Conservation (phyloP, 2,888 invertebrate genomes). For the Hirtodrosophila alboralis region DNA sequence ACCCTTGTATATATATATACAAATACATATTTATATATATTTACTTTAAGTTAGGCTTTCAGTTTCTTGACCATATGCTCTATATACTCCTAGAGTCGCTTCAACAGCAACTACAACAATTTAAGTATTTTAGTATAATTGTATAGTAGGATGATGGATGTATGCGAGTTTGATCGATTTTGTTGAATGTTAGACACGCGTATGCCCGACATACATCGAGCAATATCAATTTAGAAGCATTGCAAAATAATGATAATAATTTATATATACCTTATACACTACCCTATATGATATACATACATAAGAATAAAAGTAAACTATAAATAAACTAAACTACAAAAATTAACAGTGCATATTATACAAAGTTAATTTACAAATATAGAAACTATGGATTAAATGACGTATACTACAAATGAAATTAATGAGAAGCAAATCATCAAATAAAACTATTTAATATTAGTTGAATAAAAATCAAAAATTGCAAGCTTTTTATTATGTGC, state of each 20-base stretch:
- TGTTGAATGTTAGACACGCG: constrained; percentile 38
- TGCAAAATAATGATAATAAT: constrained; percentile 55
- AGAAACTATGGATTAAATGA: constrained; percentile 35
- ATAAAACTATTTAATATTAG: constrained; percentile 73
- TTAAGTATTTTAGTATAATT: constrained; percentile 65
- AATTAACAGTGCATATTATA: constrained; percentile 53
- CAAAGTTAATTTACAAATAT: constrained; percentile 33
- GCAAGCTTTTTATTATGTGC: background rate
- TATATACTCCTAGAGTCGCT: constrained; percentile 57
- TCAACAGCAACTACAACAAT: constrained; percentile 32
- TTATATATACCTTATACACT: constrained; percentile 45
- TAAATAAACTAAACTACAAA: constrained; percentile 30
- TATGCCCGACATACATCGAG: constrained; percentile 18
- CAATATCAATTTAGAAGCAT: constrained; percentile 51
- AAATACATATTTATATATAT: too few species aligned
- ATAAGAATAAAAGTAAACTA: constrained; percentile 22
- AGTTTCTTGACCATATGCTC: constrained; percentile 44
- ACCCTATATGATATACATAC: constrained; percentile 31
- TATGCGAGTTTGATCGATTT: constrained; percentile 23
- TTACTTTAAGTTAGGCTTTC: constrained; percentile 43
- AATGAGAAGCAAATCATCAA: constrained; percentile 57
- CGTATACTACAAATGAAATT: constrained; percentile 64
- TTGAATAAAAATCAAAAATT: constrained; percentile 43
- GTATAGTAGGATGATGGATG: constrained; percentile 42
- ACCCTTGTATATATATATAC: too few species aligned